Base-by-base conservation (phyloP, 2,888 invertebrate genomes). In the Stictocephala bisonia region DNA sequence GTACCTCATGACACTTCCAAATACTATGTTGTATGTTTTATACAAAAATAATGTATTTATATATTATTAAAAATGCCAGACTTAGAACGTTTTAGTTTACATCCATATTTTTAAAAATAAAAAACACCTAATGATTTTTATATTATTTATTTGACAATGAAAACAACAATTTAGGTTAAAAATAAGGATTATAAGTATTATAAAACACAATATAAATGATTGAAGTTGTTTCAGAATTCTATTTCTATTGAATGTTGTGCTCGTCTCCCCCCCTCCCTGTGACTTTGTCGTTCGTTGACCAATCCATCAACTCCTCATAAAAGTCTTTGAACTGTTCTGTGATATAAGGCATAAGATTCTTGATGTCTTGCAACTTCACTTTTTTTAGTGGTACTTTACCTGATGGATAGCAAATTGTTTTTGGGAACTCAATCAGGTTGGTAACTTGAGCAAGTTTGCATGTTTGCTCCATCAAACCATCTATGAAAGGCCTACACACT, bases 351-450 rank as follows among this genome's bases (percentile, higher is more conserved):
- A 29, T 15, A 35, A 58, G 35, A 31, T 31, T 58, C 15, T 26
- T 58, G 35, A 58, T 58, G 35, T 58, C 35, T 22, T 35, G 31
- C 15, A 58, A 35, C 35, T 58, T 56, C 2, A 29, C 31, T 58
- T 58, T n/a, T 58, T 58, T 58, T 3, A 58, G 4, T 20, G 18
- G 31, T 15, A 58, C 31, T 58, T 31, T 58, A 15, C 58, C 58
- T 15, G 22, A 15, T 31, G 15, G 20, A 35, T 35, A 58, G 35
- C 58, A 29, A 31, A 29, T 11, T 35, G 4, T 58, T 58, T 58
- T 31, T n/a, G n/a, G n/a, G 11, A 35, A 35, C 31, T 58, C 31
- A 22, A 58, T 31, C 22, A 4, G 4, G 31, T 58, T 11, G 11
- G 15, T 29, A 15, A 29, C 13, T 22, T 58, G 58, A 18, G 58